phyloP scores from a whole-genome alignment of 1,140 invertebrate genomes.

The Hylaeus anthracinus region DNA sequence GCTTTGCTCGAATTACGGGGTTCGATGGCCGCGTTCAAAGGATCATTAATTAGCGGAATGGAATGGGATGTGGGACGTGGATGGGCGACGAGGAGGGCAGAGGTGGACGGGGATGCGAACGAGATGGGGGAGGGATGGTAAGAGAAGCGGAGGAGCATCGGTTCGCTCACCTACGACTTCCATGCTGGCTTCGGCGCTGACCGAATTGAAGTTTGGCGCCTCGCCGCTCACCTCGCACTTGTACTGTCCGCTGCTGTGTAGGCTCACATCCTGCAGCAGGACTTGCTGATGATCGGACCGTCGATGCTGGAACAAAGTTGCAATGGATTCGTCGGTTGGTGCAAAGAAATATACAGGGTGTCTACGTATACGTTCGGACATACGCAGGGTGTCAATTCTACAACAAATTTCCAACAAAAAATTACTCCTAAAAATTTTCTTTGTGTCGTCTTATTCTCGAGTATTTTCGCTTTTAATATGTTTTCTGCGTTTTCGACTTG shows the following conservation, averaged over 20 bases:
- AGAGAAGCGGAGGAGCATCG: not conserved
- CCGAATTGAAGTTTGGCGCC: conserved; percentile 86
- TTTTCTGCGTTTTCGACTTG: no score
- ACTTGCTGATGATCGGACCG: conserved; percentile 84
- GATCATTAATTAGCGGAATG: conserved; percentile 60
- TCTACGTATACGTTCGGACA: no score
- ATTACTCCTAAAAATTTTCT: no score
- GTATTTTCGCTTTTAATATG: no score
- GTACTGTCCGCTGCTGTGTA: conserved; percentile 86
- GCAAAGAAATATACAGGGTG: no score
- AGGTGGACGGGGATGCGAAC: no score
- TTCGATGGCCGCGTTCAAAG: conserved; percentile 51
- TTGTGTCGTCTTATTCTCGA: no score
- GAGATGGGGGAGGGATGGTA: not conserved
- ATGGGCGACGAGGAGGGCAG: no score
- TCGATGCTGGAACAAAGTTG: conserved; percentile 78
- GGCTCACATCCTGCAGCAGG: conserved; percentile 83
- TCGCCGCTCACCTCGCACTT: conserved; percentile 90
- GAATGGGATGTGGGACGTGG: not conserved
- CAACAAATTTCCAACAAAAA: no score
- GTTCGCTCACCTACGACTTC: conserved; percentile 86
- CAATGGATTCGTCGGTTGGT: no score
- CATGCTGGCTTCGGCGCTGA: conserved; percentile 85
- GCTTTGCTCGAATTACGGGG: conserved; percentile 52
- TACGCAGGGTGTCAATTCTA: no score